These are phyloP conservation scores for Lacerta viridis DNA, from an alignment of 2,797 vertebrate genomes.

Conservation along the genomic window DNA sequence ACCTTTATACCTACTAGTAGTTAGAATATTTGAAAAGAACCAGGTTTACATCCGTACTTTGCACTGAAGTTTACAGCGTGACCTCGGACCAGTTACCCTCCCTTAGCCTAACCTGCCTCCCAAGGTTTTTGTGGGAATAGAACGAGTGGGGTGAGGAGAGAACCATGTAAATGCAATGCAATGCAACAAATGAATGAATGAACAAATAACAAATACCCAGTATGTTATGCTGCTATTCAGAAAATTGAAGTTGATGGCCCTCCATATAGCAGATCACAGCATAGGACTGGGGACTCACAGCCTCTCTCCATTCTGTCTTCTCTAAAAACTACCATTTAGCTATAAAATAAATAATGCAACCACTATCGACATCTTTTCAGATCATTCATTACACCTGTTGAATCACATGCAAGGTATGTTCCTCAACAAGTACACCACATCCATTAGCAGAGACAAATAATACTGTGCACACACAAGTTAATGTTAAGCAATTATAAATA, in stretches of 20 bases:
- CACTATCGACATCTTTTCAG: neutral
- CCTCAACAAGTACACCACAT: neutral
- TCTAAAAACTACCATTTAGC: neutral
- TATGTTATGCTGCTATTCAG: neutral
- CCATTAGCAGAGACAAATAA: conserved; percentile 23
- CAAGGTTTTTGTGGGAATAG: too few species aligned
- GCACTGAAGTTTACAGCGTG: neutral
- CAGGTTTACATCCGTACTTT: neutral
- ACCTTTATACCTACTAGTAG: neutral
- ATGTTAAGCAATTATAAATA: neutral
- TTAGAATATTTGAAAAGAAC: neutral
- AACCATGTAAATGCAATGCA: neutral
- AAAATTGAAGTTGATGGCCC: neutral
- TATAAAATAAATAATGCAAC: neutral
- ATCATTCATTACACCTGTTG: neutral
- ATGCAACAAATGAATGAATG: too few species aligned
- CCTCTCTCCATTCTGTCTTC: neutral
- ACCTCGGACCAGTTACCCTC: neutral
- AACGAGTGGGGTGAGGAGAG: neutral
- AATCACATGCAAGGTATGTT: neutral
- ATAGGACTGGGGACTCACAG: too few species aligned
- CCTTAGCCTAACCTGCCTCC: too few species aligned
- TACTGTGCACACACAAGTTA: conserved; percentile 1
- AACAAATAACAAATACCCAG: too few species aligned
- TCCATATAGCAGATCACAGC: neutral